Conservation (phyloP, 2,797 vertebrate species). For the Rhynchotus rufescens region DNA sequence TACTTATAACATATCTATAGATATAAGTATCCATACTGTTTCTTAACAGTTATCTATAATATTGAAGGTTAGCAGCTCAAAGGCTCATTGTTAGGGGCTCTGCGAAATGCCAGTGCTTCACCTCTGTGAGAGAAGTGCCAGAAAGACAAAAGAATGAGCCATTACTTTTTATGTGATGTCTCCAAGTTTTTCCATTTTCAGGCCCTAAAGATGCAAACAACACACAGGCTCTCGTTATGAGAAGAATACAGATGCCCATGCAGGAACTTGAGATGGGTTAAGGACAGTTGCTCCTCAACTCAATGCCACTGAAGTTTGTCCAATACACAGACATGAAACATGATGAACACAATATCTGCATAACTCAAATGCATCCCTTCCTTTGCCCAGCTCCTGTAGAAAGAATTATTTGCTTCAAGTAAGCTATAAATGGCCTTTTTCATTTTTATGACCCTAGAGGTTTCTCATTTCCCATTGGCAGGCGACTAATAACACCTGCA, state of each 20-base stretch:
- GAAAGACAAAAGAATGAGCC: not conserved
- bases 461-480: not conserved
- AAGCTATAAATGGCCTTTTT: not conserved
- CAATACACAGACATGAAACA: not conserved
- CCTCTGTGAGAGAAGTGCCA: not conserved
- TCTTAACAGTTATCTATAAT: not conserved
- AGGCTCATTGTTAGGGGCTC: not conserved
- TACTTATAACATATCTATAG: no score
- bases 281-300: not conserved
- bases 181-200: not conserved
- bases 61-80: not conserved
- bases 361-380: not conserved
- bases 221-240: not conserved
- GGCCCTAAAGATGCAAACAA: not conserved
- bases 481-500: not conserved
- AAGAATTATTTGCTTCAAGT: not conserved
- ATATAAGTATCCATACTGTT: no score
- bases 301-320: fast-evolving
- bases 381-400: not conserved
- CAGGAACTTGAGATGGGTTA: not conserved
- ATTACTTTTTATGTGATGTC: not conserved
- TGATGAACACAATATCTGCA: not conserved
- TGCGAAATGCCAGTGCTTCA: not conserved
- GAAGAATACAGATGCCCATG: not conserved
- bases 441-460: not conserved